Evolutionary conservation across 2,888 invertebrate genomes (phyloP).

Genomic region (Lypha dubia): DNA sequence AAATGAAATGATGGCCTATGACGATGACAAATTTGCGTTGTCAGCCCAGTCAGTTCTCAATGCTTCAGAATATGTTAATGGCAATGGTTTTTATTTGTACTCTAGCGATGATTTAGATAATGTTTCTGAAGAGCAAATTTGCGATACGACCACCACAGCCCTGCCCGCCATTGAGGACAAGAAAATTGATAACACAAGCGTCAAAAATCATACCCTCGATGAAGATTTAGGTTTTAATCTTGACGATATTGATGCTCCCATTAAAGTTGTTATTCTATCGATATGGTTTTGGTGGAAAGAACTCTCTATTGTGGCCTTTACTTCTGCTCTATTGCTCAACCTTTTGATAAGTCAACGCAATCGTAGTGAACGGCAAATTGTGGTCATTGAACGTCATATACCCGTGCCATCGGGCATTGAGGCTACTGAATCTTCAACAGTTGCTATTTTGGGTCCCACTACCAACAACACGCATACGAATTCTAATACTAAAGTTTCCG

Average conservation of each 20-base stretch:
- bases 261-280: conserved; percentile 89
- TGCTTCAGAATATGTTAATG: conserved; percentile 88
- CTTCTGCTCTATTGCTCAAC: conserved; percentile 89
- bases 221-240: conserved; percentile 80
- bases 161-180: conserved; percentile 61
- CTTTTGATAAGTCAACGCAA: conserved; percentile 85
- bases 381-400: conserved; percentile 83
- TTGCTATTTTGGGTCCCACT: conserved; percentile 77
- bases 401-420: conserved; percentile 82
- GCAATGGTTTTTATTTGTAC: conserved; percentile 92
- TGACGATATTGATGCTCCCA: conserved; percentile 86
- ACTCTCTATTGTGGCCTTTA: conserved; percentile 89
- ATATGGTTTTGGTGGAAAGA: conserved; percentile 94
- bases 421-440: conserved; percentile 81
- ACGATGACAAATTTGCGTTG: conserved; percentile 84
- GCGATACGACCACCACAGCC: conserved; percentile 62
- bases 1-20: conserved; percentile 79
- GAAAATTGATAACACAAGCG: conserved; percentile 74
- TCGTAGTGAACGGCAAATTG: conserved; percentile 79
- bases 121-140: conserved; percentile 57
- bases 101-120: conserved; percentile 82
- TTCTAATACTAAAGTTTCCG: conserved; percentile 62
- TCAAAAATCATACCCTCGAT: conserved; percentile 68
- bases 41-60: conserved; percentile 90
- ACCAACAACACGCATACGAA: conserved; percentile 52